phyloP scores from a whole-genome alignment of 2,113 vertebrate genomes.

The Cyprinodon brontotheroides region DNA sequence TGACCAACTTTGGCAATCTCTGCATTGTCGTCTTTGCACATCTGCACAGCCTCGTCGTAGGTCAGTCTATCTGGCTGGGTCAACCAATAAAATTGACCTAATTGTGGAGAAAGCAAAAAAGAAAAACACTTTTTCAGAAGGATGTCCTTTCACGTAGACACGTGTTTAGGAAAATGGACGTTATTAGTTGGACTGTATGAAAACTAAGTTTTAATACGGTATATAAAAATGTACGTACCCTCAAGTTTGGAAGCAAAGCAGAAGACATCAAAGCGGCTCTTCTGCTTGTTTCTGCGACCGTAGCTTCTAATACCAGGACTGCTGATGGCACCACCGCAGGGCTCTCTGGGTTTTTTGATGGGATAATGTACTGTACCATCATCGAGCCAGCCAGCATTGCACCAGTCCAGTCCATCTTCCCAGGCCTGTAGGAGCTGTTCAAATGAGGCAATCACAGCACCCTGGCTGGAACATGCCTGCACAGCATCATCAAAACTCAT shows the following conservation, averaged over 20 bases:
- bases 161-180: not conserved
- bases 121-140: not conserved
- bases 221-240: conserved; percentile 73
- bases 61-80: conserved; percentile 88
- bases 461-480: conserved; percentile 85
- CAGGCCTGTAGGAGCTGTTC: conserved; percentile 90
- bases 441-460: conserved; percentile 84
- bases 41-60: conserved; percentile 87
- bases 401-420: conserved; percentile 92
- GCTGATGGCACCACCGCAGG: conserved; percentile 86
- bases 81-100: conserved; percentile 92
- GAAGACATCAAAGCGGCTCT: conserved; percentile 89
- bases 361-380: conserved; percentile 94
- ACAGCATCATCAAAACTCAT: conserved; percentile 86
- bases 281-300: conserved; percentile 85
- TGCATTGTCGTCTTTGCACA: conserved; percentile 84
- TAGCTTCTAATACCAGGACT: conserved; percentile 90
- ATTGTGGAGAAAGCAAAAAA: conserved; percentile 8
- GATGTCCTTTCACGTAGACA: not conserved
- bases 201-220: not conserved
- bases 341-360: conserved; percentile 88
- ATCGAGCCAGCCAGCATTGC: conserved; percentile 95
- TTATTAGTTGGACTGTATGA: not conserved
- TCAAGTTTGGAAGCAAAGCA: conserved; percentile 86
- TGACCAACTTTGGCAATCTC: conserved; percentile 95